A percentile compares a stretch with the other conserved stretches of the same genome.
phyloP scores from a whole-genome alignment of 1,140 invertebrate genomes.

The Homalodisca vitripennis region DNA sequence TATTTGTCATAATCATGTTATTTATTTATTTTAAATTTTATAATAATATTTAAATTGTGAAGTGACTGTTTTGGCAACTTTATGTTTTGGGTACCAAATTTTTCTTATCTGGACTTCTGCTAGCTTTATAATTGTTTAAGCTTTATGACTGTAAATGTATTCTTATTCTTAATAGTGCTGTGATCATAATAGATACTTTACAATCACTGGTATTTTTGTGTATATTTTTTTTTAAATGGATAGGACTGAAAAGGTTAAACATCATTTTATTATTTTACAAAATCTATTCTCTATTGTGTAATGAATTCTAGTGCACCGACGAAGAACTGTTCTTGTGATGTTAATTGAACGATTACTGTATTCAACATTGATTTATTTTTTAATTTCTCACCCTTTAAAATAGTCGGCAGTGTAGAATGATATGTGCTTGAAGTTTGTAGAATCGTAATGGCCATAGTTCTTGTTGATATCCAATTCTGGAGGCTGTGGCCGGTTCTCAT shows the following conservation, averaged over 20 bases:
- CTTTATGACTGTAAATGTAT: no score
- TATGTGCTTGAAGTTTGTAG: constrained; percentile 65
- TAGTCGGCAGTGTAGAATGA: constrained; percentile 85
- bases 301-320: background rate
- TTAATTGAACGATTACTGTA: background rate
- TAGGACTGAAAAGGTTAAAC: background rate
- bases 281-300: background rate
- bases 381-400: constrained; percentile 57
- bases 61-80: no score
- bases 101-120: no score
- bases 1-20: no score
- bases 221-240: background rate
- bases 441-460: constrained; percentile 79
- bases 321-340: background rate
- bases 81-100: no score
- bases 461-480: constrained; percentile 69
- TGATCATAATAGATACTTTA: no score
- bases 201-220: background rate
- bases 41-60: no score
- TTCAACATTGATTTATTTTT: constrained; percentile 1
- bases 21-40: no score
- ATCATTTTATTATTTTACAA: background rate
- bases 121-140: no score
- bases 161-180: no score
- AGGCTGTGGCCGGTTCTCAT: constrained; percentile 54